Base-by-base conservation (phyloP, 1,140 invertebrate genomes). In the Anoplolepis gracilipes region DNA sequence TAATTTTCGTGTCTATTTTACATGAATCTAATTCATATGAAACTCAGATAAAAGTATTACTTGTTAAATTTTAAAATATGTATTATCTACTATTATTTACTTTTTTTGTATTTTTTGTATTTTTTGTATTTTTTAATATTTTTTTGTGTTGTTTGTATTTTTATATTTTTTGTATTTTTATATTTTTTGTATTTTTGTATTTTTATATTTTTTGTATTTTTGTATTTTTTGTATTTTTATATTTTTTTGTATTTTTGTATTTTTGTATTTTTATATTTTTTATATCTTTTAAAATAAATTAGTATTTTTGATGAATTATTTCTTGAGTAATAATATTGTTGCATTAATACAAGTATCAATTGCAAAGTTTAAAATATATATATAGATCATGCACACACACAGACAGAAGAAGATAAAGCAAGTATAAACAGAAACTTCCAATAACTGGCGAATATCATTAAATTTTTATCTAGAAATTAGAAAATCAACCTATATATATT, bases 391-490 rank as follows among this genome's bases (percentile, higher is more conserved):
- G 11, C 2, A 42, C 2, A 39, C 39, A 39, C 36, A 10, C 36
- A 39, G 6, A 39, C 36, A 39, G 39, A 82, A 8, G 39, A 69
- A 28, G 28, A 46, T 22, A 19, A 64, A 28, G 22, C n/a, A n/a
- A 22, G 30, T 25, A 13, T 72, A n/a, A n/a, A n/a, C n/a, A 55
- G 53, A 70, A 59, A 46, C 25, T 39, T 82, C 25, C 39, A 92
- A 92, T 91, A 91, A 86, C 89, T 88, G 92, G 92, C 90, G 75
- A 88, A 88, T 91, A 90, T 91, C 92, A 92, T 91, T 92, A 90
- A 88, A 91, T 89, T 88, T 92, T 91, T 92, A 92, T 93, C 92
- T 90, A 67, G 4, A 10, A 90, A 91, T 91, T 90, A 67, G 4
- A 10, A 90, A 91, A 90, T 92, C 92, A 89, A 61, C 84, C 69